These are phyloP conservation scores for Eupeodes luniger DNA, from an alignment of 2,888 invertebrate genomes.

Conservation along the genomic window DNA sequence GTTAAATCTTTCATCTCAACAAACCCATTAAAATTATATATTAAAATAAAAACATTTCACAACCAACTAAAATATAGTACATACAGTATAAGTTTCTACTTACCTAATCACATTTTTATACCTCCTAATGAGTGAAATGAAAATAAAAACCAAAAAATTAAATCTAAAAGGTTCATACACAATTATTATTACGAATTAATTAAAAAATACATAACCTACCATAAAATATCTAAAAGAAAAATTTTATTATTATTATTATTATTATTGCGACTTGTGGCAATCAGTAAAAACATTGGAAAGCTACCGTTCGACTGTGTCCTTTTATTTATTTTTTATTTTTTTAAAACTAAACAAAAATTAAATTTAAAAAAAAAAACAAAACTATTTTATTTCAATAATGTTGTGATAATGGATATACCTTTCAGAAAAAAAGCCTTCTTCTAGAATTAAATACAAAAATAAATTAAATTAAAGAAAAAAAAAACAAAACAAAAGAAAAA, in stretches of 20 bases:
- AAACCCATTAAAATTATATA: conserved; percentile 8
- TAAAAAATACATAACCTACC: neutral
- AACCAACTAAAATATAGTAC: conserved; percentile 17
- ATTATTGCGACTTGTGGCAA: conserved; percentile 69
- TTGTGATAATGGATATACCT: conserved; percentile 75
- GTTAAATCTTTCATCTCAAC: conserved; percentile 41
- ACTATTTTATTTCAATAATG: conserved; percentile 59
- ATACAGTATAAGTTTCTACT: neutral
- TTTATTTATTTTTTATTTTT: conserved; percentile 39
- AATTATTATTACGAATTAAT: neutral
- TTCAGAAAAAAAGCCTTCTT: conserved; percentile 72
- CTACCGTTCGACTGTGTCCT: conserved; percentile 61
- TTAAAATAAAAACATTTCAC: conserved; percentile 19
- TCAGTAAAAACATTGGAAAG: conserved; percentile 60
- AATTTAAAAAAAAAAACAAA: conserved; percentile 13
- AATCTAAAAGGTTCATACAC: conserved; percentile 13
- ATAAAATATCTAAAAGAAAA: conserved; percentile 27
- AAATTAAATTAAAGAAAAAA: neutral
- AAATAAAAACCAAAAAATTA: neutral
- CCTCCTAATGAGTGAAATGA: conserved; percentile 64
- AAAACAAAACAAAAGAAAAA: neutral
- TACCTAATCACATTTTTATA: conserved; percentile 68
- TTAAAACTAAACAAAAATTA: neutral
- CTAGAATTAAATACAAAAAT: conserved; percentile 68
- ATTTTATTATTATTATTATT: conserved; percentile 27